These are phyloP conservation scores for Takifugu flavidus DNA, from an alignment of 2,113 vertebrate species.

Conservation along the genomic window DNA sequence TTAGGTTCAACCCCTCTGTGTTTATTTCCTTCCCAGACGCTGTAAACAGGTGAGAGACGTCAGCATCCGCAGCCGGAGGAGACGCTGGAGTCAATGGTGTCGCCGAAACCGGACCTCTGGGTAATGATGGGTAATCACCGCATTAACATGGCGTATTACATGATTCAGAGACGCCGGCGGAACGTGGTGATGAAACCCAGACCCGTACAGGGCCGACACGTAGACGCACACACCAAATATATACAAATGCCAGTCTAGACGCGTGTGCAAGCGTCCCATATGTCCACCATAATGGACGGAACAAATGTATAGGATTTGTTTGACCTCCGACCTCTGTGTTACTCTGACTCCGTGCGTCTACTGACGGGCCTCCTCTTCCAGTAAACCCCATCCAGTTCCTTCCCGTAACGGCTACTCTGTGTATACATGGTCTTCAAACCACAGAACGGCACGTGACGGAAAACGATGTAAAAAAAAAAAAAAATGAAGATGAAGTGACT, in stretches of 20 bases:
- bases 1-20: neutral
- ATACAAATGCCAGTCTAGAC: conserved; percentile 25
- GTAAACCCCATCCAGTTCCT: conserved; percentile 65
- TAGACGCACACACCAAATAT: conserved; percentile 17
- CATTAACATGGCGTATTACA: conserved; percentile 51
- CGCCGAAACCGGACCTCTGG: conserved; percentile 44
- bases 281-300: conserved; percentile 46
- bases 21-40: conserved; percentile 38
- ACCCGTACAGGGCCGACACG: conserved; percentile 25
- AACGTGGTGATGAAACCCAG: conserved; percentile 45
- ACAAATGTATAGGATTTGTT: conserved; percentile 41
- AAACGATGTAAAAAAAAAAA: conserved; percentile 40
- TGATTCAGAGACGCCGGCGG: conserved; percentile 45
- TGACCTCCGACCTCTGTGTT: conserved; percentile 63
- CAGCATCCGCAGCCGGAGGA: conserved; percentile 30
- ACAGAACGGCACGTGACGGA: conserved; percentile 63
- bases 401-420: conserved; percentile 69
- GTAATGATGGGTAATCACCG: conserved; percentile 62
- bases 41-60: conserved; percentile 26
- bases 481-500: conserved; percentile 52
- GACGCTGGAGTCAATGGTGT: conserved; percentile 34
- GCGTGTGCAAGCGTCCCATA: conserved; percentile 16
- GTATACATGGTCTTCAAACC: conserved; percentile 58
- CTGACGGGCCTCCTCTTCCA: conserved; percentile 65
- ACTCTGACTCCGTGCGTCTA: conserved; percentile 40